These are phyloP conservation scores for Stratiomys singularior DNA, from an alignment of 2,888 invertebrate species.

Conservation along the genomic window DNA sequence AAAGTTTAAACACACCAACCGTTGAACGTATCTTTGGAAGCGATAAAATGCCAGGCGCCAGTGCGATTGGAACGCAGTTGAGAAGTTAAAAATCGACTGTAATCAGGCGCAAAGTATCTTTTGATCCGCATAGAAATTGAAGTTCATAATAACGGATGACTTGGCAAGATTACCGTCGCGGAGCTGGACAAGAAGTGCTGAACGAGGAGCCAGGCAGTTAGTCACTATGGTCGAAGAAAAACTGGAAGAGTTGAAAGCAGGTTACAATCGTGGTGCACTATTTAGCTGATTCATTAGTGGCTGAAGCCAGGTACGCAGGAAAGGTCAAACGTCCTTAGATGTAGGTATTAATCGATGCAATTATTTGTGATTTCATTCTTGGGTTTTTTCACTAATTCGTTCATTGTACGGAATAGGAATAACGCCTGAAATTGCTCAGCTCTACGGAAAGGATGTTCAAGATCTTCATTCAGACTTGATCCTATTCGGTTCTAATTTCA, in stretches of 20 bases:
- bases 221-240: constrained; percentile 8
- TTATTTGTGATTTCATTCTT: neutral
- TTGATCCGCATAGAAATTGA: constrained; percentile 39
- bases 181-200: neutral
- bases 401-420: no score
- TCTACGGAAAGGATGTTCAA: no score
- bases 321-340: neutral
- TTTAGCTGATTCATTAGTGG: constrained; percentile 35
- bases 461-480: no score
- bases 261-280: neutral
- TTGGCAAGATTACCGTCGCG: constrained; percentile 5
- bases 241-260: constrained; percentile 3
- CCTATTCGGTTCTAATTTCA: no score
- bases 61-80: neutral
- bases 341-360: neutral
- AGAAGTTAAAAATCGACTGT: constrained; percentile 37
- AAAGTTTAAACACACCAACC: neutral
- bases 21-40: constrained; percentile 14
- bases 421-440: no score
- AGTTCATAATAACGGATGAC: constrained; percentile 44
- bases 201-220: neutral
- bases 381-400: no score
- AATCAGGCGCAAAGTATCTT: constrained; percentile 41
- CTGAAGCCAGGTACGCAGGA: neutral
- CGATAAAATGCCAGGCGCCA: constrained; percentile 39